Conservation (phyloP, 2,113 vertebrate species). For the Hemiprocne comata region DNA sequence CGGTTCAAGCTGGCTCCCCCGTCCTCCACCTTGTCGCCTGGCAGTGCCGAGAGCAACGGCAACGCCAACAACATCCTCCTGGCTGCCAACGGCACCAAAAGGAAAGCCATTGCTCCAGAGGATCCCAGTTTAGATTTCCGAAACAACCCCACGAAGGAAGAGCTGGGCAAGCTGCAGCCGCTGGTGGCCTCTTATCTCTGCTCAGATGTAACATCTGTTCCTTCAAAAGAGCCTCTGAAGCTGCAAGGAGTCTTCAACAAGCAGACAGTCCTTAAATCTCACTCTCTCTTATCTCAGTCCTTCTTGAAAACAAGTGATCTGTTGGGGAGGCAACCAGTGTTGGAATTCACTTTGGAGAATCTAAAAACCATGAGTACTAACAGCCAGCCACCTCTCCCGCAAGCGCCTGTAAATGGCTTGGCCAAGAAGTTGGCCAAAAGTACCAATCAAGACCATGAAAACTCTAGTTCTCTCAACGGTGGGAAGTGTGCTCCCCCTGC, state of each 20-base stretch:
- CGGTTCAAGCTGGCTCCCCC: conserved; percentile 99
- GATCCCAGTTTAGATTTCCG: conserved; percentile 87
- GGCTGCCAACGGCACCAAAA: conserved; percentile 88
- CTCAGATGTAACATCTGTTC: conserved; percentile 93
- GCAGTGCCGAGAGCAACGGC: conserved; percentile 94
- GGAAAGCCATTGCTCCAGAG: conserved; percentile 84
- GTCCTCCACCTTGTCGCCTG: conserved; percentile 94
- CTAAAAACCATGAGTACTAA: conserved; percentile 90
- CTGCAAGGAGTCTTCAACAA: conserved; percentile 95
- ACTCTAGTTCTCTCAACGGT: conserved; percentile 82
- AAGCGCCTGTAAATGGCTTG: conserved; percentile 89
- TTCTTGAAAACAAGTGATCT: conserved; percentile 85
- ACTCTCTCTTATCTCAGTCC: conserved; percentile 88
- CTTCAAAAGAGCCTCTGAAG: conserved; percentile 93
- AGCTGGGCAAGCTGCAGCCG: conserved; percentile 92
- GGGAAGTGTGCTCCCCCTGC: conserved; percentile 77
- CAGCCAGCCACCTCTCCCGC: conserved; percentile 82
- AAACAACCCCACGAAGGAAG: conserved; percentile 81
- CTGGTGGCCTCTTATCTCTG: conserved; percentile 93
- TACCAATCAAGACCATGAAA: conserved; percentile 83
- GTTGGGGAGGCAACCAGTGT: conserved; percentile 88
- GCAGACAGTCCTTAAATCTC: conserved; percentile 92
- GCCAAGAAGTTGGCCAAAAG: conserved; percentile 92
- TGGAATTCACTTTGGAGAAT: conserved; percentile 92
- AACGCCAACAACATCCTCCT: conserved; percentile 93